phyloP scores from a whole-genome alignment of 1,140 invertebrate genomes.

The Neodiprion virginianus region DNA sequence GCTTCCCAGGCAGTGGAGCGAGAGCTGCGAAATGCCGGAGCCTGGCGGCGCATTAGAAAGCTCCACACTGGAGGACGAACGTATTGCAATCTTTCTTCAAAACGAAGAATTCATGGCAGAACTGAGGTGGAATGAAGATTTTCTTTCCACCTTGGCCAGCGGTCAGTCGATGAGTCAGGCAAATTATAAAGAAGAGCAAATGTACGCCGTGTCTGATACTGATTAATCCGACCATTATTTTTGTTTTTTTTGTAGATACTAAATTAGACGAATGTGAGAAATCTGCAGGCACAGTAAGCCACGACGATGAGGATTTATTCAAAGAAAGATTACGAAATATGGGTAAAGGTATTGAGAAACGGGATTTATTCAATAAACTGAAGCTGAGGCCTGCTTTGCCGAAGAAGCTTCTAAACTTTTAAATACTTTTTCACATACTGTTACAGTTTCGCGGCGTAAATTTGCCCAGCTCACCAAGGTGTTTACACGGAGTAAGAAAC shows the following conservation, averaged over 20 bases:
- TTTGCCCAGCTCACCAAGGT: slow-evolving; percentile 82
- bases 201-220: not conserved
- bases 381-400: slow-evolving; percentile 26
- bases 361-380: slow-evolving; percentile 20
- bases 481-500: slow-evolving; percentile 76
- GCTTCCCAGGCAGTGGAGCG: slow-evolving; percentile 58
- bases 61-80: slow-evolving; percentile 75
- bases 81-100: slow-evolving; percentile 87
- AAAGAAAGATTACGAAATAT: slow-evolving; percentile 85
- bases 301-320: slow-evolving; percentile 80
- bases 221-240: not conserved
- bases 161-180: slow-evolving; percentile 71
- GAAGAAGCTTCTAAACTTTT: slow-evolving; percentile 17
- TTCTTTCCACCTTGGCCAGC: slow-evolving; percentile 84
- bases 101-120: slow-evolving; percentile 94
- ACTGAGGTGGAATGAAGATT: slow-evolving; percentile 87
- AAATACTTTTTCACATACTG: slow-evolving; percentile 28
- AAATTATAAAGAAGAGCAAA: slow-evolving; percentile 41
- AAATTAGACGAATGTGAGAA: slow-evolving; percentile 52
- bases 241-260: slow-evolving; percentile 44
- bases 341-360: slow-evolving; percentile 73
- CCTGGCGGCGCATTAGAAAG: slow-evolving; percentile 54
- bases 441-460: slow-evolving; percentile 78
- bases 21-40: slow-evolving; percentile 39
- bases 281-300: slow-evolving; percentile 44